Evolutionary conservation across 2,113 vertebrate species (phyloP), one percentile per base, ranked within the genome.

Genomic region (Scalopus aquaticus): DNA sequence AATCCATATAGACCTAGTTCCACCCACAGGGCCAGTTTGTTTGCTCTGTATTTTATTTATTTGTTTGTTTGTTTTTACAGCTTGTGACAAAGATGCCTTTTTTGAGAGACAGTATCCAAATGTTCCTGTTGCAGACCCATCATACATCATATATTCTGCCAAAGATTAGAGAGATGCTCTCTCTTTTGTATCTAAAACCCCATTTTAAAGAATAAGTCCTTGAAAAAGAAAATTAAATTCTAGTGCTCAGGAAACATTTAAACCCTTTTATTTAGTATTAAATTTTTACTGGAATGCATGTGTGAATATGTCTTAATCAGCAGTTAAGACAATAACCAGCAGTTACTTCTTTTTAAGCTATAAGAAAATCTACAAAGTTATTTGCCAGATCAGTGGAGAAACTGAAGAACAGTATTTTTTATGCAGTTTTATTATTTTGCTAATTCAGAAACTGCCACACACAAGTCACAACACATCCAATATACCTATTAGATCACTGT

Each of bases 301-400:
- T 91, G 70, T 84, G 84, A 62, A 49, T 85, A 13, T 76, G 39
- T 79, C 58, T 91, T 60, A 46, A 0, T 88, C 60, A 79, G 17
- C 28, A 94, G n/a, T n/a, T n/a, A n/a, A n/a, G n/a, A n/a, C 58
- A 91, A 17, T 76, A 86, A 72, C 28, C 1, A 85, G 70, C 46
- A 93, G 24, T 94, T 90, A 60, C 32, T 92, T 83, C 65, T 90
- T 88, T 94, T 74, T 56, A 79, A 76, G 93, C 35, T 72, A 73
- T 6, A 56, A 84, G 77, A 79, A 95, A 95, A 56, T 90, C 56
- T 92, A 35, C 11, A 51, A 5, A 88, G 42, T n/a, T 93, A 22
- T 96, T 93, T 95, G n/a, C 32, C 26, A 83, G 62, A 11, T 70
- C 2, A 1, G 2, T 73, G n/a, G 67, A 90, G 32, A 95, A 90